Conservation (phyloP, 2,888 invertebrate species). For the Lasioglossum villosulum region DNA sequence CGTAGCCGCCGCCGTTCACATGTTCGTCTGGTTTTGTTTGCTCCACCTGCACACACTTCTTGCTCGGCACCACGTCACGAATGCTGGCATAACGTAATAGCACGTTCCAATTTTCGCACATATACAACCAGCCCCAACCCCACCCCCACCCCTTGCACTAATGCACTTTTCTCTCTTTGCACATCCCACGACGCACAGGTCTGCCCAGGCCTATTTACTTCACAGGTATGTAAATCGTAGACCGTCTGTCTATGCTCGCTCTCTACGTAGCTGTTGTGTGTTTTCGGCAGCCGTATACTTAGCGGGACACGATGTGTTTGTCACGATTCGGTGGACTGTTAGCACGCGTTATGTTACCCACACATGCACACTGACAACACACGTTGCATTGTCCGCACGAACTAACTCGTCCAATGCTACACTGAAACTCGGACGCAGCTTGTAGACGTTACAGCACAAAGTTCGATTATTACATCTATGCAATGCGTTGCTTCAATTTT, state of each 20-base stretch:
- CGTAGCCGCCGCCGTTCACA: slow-evolving; percentile 17
- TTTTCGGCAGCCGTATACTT: slow-evolving; percentile 18
- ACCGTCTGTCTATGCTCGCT: slow-evolving; percentile 16
- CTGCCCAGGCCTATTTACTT: slow-evolving; percentile 75
- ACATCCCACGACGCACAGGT: slow-evolving; percentile 72
- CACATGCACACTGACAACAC: not conserved
- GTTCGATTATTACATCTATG: not conserved
- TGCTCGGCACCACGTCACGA: slow-evolving; percentile 2
- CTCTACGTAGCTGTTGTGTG: slow-evolving; percentile 21
- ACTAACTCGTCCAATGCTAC: not conserved
- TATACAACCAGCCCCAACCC: slow-evolving; percentile 37
- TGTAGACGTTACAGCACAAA: not conserved
- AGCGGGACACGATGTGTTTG: slow-evolving; percentile 8
- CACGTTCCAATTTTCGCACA: slow-evolving; percentile 51
- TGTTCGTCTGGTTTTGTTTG: slow-evolving; percentile 26
- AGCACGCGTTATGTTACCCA: not conserved
- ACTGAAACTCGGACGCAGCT: not conserved
- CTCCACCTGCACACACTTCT: not conserved
- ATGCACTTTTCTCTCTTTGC: slow-evolving; percentile 73
- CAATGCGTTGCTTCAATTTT: not conserved
- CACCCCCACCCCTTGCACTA: slow-evolving; percentile 62
- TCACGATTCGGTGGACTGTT: slow-evolving; percentile 4
- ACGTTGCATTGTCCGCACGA: not conserved
- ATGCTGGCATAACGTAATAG: slow-evolving; percentile 40
- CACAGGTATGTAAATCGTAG: slow-evolving; percentile 72